Evolutionary conservation across 2,797 vertebrate genomes (phyloP), one percentile per base, ranked within the genome.

Genomic region (Scolopax rusticola): DNA sequence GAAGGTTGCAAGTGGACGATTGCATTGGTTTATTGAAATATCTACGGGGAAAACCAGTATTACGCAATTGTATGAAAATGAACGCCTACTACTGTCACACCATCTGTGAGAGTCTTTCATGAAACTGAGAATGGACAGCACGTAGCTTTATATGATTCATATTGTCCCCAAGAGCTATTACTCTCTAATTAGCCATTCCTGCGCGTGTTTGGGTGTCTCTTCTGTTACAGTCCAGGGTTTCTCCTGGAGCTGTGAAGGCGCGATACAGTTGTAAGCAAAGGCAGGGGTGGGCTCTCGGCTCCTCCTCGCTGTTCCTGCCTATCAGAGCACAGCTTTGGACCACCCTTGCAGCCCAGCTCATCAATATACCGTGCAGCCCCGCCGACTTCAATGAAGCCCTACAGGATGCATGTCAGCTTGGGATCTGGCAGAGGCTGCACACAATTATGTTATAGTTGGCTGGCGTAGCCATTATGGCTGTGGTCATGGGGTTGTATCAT

Each of bases 391-490:
- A 1, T 88, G 93, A 93, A 91, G 73, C 51, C 70, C 53, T 74
- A 30, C 84, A 61, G 83, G 87, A 93, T 87, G 61, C 84, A 56
- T 87, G 85, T 94, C 91, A 84, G 80, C 75, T 87, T 88, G 86
- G 80, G 85, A 79, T 86, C 95, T 96, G 95, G 93, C 90, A 84
- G 80, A 23, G 70, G 33, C n/a, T 90, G 70, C 48, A 41, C 77
- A 67, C 57, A 74, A 15, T 63, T 89, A 47, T 96, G 80, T 96
- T 96, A 61, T 94, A 11, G 1, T 96, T 97, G 95, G 95, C 96
- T 79, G 74, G 59, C 76, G 89, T 86, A 64, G 23, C 80, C 67
- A 25, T 87, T 91, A 82, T 87, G 75, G 81, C 91, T 83, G 82
- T 78, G 83, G 78, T 79, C 74, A 18, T n/a, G 27, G 51, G 93